Base-by-base conservation (phyloP, 2,797 vertebrate genomes). In the Acrossocheilus fasciatus region DNA sequence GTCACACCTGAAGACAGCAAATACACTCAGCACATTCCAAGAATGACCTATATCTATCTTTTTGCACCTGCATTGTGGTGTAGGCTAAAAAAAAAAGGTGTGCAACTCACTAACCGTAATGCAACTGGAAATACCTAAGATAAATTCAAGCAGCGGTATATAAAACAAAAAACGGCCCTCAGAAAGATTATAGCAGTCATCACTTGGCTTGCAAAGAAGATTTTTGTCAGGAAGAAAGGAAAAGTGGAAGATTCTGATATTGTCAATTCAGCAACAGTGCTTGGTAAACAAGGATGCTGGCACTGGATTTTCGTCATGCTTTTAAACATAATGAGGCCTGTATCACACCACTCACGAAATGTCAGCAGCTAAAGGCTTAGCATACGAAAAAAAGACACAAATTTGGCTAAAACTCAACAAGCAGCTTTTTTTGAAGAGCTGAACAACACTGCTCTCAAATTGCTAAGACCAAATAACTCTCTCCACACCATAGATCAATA, bases 1-100 rank as follows among this genome's bases (percentile, higher is more conserved):
- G 64, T 85, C 64, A 78, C 75, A 70, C 47, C 50, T 77, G 75
- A 85, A 77, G 26, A 68, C 43, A 77, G 50, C 43, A 54, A 68
- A 50, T 59, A 47, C 50, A 73, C 81, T 73, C 69, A 43, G 81
- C 81, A 62, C 50, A 77, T 41, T 52, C 52, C 54, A 74, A 34
- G 45, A 69, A 77, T 11, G 30, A 54, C 23, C 83, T 18, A 39
- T 14, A 84, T 84, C 59, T 45, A 69, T 84, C 59, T 52, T 39
- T 52, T 66, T 30, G 50, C 50, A 57, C 50, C 68, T 82, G 81
- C 69, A 50, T 50, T 64, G 70, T 50, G 30, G 8, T 9, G 66
- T 36, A 36, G 64, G 18, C 64, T 4, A 82, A 68, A 54, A 70
- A 66, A 20, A 20, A 23, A 45, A n/a, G 11, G 43, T 64, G 30